Evolutionary conservation across 64 coral and sea anemone genomes (phyloP), one percentile per base, ranked within the genome.

Genomic region (Actinia tenebrosa): DNA sequence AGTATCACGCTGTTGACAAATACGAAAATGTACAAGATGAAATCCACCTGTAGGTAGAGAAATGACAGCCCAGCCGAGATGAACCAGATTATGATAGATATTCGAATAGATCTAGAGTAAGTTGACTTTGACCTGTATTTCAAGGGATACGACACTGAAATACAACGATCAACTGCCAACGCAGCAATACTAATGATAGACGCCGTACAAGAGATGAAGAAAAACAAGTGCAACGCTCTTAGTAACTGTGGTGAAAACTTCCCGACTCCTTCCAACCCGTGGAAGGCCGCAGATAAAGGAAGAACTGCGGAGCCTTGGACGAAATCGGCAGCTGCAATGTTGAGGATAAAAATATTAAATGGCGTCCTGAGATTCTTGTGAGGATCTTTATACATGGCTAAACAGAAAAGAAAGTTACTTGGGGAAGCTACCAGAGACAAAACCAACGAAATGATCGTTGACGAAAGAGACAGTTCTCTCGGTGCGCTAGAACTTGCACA

Each of bases 181-280:
- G 88, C 80, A 10, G 84, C 89, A 47, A 96, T 96, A 27, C 94
- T 90, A 66, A 96, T 45, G 7, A 96, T 90, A 26, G 94, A 96
- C 7, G 94, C 94, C 10, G 94, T 87, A 37, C 94, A 96, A 47
- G 94, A 93, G 59, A 93, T 79, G 60, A 96, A 96, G 26, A 93
- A 89, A 13, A 86, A 87, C 46, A 96, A 62, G 63, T 96, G 94
- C 25, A 96, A 86, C 42, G 91, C 56, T 79, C 84, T 96, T 44
- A 90, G 83, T 69, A 96, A 84, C 75, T 42, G 46, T 7, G 45
- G 56, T 7, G 69, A 90, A 5, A 75, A 68, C 22, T 83, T 60
- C 18, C 61, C 60, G 14, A 92, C 63, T 69, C 94, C 94, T 64
- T 96, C 94, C 56, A 89, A 53, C 13, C 30, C 15, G 60, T 96